Percentiles rank a stretch among this genome's conserved stretches.
Evolutionary conservation across 2,888 invertebrate genomes (phyloP).

Genomic region (Loripinus fragilis): DNA sequence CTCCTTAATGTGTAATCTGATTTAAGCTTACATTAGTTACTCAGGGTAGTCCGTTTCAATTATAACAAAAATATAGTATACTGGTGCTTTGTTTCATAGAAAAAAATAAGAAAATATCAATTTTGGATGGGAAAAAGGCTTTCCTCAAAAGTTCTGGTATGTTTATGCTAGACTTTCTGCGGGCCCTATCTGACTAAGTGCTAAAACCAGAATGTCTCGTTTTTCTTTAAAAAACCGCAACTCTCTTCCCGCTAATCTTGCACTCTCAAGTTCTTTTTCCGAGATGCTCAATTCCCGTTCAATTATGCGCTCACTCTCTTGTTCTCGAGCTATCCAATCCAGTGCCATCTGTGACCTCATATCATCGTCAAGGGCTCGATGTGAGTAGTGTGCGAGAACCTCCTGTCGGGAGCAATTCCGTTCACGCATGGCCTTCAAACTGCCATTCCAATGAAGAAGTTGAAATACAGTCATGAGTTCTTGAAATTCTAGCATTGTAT

Average conservation of each 20-base stretch:
- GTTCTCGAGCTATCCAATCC: slow-evolving; percentile 93
- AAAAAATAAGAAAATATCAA: too few species aligned
- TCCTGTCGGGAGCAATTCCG: slow-evolving; percentile 97
- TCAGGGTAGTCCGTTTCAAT: too few species aligned
- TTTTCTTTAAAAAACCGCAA: slow-evolving; percentile 97
- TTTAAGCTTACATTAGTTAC: too few species aligned
- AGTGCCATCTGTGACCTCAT: slow-evolving; percentile 97
- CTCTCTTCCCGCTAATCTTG: slow-evolving; percentile 94
- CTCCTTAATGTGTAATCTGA: too few species aligned
- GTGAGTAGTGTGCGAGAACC: slow-evolving; percentile 94
- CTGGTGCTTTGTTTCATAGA: too few species aligned
- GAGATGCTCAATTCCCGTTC: slow-evolving; percentile 92
- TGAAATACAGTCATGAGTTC: slow-evolving; percentile 99
- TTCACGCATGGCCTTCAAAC: slow-evolving; percentile 96
- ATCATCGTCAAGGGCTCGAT: slow-evolving; percentile 95
- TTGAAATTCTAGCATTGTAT: slow-evolving; percentile 98
- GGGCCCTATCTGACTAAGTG: slow-evolving; percentile 90
- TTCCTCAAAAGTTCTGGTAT: too few species aligned
- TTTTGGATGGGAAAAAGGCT: too few species aligned
- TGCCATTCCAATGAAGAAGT: slow-evolving; percentile 98
- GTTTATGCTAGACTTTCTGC: slow-evolving; percentile 74
- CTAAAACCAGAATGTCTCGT: slow-evolving; percentile 95
- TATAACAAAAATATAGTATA: too few species aligned
- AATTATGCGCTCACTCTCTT: slow-evolving; percentile 89
- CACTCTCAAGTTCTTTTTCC: slow-evolving; percentile 93